Conservation (phyloP, 2,888 invertebrate species). For the Smittia aterrima region DNA sequence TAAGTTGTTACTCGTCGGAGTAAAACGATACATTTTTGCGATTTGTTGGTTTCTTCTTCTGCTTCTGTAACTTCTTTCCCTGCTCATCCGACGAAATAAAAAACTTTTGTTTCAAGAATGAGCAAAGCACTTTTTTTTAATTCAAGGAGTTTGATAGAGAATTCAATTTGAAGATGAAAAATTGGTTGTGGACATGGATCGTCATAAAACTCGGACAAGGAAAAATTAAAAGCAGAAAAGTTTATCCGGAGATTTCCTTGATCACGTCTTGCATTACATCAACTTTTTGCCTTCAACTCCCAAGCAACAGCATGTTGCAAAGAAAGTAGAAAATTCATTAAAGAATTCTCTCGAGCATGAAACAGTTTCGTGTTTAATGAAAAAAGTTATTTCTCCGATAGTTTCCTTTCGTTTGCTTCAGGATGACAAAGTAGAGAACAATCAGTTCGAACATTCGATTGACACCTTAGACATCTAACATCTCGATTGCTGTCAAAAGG, state of each 20-base stretch:
- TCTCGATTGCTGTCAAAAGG: neutral
- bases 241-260: neutral
- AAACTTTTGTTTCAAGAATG: too few species aligned
- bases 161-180: too few species aligned
- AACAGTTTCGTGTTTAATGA: slow-evolving; percentile 19
- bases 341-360: neutral
- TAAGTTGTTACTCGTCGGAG: slow-evolving; percentile 20
- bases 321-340: neutral
- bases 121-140: too few species aligned
- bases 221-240: neutral
- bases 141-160: too few species aligned
- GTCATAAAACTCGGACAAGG: too few species aligned
- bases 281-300: neutral
- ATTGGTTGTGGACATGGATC: too few species aligned
- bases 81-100: neutral
- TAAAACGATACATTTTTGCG: slow-evolving; percentile 40
- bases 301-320: neutral
- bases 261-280: neutral
- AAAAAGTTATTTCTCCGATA: slow-evolving; percentile 10
- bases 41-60: slow-evolving; percentile 12
- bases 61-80: neutral
- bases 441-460: neutral
- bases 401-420: neutral
- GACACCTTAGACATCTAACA: neutral
- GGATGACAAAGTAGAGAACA: neutral